Conservation (phyloP, 1,140 invertebrate genomes). For the Ditylenchus dipsaci region DNA sequence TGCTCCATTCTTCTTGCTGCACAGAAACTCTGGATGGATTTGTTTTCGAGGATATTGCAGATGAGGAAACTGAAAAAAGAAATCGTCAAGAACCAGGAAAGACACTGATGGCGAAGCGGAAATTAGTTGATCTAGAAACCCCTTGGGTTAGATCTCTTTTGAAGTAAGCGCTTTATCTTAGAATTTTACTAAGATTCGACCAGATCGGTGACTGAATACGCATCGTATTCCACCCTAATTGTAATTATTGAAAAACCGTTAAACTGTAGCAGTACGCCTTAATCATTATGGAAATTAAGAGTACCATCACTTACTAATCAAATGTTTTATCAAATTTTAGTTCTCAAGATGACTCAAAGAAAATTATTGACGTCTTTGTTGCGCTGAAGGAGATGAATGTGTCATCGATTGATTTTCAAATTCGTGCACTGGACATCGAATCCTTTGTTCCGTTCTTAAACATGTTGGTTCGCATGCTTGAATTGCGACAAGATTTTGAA, state of each 20-base stretch:
- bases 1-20: slow-evolving; percentile 91
- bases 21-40: slow-evolving; percentile 72
- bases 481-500: slow-evolving; percentile 79
- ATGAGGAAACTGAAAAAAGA: not conserved
- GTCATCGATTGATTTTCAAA: slow-evolving; percentile 81
- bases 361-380: slow-evolving; percentile 63
- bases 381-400: slow-evolving; percentile 77
- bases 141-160: slow-evolving; percentile 21
- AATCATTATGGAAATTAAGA: no score
- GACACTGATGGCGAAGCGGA: slow-evolving; percentile 31
- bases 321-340: slow-evolving; percentile 37
- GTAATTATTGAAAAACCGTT: no score
- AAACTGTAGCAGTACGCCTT: no score
- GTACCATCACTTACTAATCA: no score
- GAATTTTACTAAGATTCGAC: no score
- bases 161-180: slow-evolving; percentile 23
- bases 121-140: slow-evolving; percentile 34
- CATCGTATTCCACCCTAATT: no score
- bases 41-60: slow-evolving; percentile 34
- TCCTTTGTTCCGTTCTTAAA: slow-evolving; percentile 74
- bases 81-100: slow-evolving; percentile 5
- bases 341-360: slow-evolving; percentile 26
- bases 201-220: no score
- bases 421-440: slow-evolving; percentile 71
- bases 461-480: slow-evolving; percentile 70